Evolutionary conservation across 2,113 vertebrate genomes (phyloP).

Genomic region (Climacteris rufus): DNA sequence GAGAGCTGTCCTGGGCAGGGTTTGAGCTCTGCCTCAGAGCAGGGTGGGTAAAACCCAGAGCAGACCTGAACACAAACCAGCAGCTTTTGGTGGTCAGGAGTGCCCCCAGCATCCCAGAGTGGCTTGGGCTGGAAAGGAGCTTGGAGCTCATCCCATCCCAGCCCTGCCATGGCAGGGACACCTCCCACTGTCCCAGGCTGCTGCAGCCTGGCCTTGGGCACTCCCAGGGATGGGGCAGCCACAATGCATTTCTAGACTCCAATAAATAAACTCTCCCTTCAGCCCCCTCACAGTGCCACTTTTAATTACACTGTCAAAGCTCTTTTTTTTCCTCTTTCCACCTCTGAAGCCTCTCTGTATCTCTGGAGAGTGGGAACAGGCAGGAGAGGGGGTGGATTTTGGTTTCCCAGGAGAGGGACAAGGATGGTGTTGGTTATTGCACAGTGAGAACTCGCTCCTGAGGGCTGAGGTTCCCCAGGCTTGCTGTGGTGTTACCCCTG

Average conservation of each 20-base stretch:
- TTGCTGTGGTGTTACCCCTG: no score
- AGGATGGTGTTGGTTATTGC: no score
- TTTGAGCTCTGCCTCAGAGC: background rate
- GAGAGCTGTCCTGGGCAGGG: background rate
- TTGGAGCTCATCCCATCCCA: background rate
- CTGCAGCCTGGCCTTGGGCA: background rate
- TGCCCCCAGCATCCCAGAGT: background rate
- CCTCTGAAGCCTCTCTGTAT: background rate
- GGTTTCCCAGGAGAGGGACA: no score
- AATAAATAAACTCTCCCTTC: background rate
- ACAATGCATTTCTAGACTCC: background rate
- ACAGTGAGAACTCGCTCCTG: no score
- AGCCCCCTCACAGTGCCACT: background rate
- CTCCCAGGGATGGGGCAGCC: background rate
- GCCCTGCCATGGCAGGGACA: background rate
- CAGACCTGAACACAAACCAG: background rate
- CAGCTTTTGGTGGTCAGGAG: background rate
- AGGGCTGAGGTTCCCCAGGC: no score
- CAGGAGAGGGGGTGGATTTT: no score
- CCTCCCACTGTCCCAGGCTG: background rate
- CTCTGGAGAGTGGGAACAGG: background rate
- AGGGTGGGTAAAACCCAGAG: background rate
- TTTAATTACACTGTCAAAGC: background rate
- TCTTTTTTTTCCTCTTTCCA: accelerated
- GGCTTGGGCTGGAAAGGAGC: background rate